phyloP scores from a whole-genome alignment of 2,113 vertebrate genomes.

The Ellobius talpinus region DNA sequence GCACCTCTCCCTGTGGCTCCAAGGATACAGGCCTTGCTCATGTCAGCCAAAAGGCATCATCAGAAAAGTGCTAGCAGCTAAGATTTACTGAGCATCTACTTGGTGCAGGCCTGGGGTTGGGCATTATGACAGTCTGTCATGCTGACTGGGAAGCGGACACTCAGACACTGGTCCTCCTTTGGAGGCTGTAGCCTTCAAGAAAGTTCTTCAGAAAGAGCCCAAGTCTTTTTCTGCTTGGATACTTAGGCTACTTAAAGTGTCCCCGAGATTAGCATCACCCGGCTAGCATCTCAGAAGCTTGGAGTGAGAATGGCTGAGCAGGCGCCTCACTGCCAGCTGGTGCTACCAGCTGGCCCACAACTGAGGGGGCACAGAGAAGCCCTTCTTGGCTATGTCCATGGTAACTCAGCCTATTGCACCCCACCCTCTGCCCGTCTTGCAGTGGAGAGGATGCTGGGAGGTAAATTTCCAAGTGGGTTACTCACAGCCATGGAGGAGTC shows the following conservation, averaged over 20 bases:
- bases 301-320: not conserved
- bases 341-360: not conserved
- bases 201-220: not conserved
- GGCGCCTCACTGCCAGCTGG: slow-evolving; percentile 2
- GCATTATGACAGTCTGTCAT: not conserved
- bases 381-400: not conserved
- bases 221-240: not conserved
- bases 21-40: slow-evolving; percentile 16
- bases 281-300: not conserved
- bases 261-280: not conserved
- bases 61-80: not conserved
- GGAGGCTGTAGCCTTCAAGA: not conserved
- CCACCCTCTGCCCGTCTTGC: not conserved
- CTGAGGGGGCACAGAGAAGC: not conserved
- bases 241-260: not conserved
- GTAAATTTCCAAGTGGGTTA: slow-evolving; percentile 48
- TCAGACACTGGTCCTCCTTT: not conserved
- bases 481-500: slow-evolving; percentile 95
- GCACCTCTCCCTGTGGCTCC: not conserved
- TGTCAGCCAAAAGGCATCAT: slow-evolving; percentile 11
- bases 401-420: not conserved
- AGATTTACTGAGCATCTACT: not conserved
- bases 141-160: not conserved
- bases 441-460: not conserved
- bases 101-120: not conserved